Evolutionary conservation across 2,888 invertebrate genomes (phyloP).

Genomic region (Drosophila rellima): DNA sequence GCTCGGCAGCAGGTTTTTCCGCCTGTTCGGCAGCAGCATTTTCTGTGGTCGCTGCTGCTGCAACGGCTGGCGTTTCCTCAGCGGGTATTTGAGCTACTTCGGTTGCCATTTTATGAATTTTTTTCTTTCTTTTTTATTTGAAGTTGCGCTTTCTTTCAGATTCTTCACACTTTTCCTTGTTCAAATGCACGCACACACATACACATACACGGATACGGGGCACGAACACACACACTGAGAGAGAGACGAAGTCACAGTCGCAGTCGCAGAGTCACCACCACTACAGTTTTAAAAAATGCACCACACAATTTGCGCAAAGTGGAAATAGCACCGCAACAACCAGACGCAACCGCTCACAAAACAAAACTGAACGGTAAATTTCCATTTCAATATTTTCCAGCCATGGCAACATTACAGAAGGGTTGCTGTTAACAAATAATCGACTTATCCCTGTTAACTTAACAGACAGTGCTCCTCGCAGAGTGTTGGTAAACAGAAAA

Average conservation of each 20-base stretch:
- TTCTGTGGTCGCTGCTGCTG: conserved; percentile 83
- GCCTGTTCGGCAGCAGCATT: conserved; percentile 67
- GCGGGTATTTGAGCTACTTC: conserved; percentile 88
- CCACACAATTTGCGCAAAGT: conserved; percentile 61
- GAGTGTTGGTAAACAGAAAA: not conserved
- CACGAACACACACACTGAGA: conserved; percentile 53
- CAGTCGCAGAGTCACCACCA: conserved; percentile 68
- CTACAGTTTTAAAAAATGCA: conserved; percentile 70
- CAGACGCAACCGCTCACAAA: conserved; percentile 72
- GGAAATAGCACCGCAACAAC: conserved; percentile 59
- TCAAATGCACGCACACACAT: conserved; percentile 67
- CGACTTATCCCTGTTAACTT: conserved; percentile 28
- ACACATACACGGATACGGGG: conserved; percentile 51
- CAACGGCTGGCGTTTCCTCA: conserved; percentile 86
- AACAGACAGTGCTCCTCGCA: conserved; percentile 27
- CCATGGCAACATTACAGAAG: conserved; percentile 59
- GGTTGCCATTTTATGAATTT: conserved; percentile 88
- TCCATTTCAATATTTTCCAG: conserved; percentile 66
- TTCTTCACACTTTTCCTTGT: conserved; percentile 79
- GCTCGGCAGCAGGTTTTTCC: conserved; percentile 77
- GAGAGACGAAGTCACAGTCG: conserved; percentile 59
- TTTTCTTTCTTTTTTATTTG: conserved; percentile 39
- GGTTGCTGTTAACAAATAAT: conserved; percentile 40
- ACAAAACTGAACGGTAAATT: conserved; percentile 66
- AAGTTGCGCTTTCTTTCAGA: conserved; percentile 66